A percentile compares a stretch with the other conserved stretches of the same genome.
These are phyloP conservation scores for Coregonus ussuriensis DNA, from an alignment of 2,797 vertebrate species.

Conservation along the genomic window DNA sequence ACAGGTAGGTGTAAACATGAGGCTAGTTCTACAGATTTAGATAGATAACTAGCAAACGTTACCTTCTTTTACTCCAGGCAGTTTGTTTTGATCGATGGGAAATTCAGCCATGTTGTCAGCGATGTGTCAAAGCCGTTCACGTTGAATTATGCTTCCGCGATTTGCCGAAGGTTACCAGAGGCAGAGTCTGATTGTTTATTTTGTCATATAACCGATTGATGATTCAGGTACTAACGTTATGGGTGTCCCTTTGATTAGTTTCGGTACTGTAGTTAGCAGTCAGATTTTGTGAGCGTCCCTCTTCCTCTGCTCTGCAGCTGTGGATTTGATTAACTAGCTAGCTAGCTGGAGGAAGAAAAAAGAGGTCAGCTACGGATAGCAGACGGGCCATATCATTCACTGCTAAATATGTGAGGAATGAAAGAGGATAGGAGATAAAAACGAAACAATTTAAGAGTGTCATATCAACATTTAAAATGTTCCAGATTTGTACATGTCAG, in stretches of 20 bases:
- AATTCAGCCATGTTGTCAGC: slow-evolving; percentile 14
- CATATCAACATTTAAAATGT: too few relatives aligned
- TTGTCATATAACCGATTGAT: slow-evolving; percentile 67
- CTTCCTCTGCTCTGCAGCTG: slow-evolving; percentile 4
- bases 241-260: slow-evolving; percentile 71
- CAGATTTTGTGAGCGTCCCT: slow-evolving; percentile 38
- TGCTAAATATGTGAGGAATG: background rate
- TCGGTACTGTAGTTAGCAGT: slow-evolving; percentile 45
- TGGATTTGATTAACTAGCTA: background rate
- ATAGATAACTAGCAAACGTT: background rate
- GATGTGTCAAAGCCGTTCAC: slow-evolving; percentile 41
- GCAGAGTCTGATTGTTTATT: slow-evolving; percentile 59
- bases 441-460: too few relatives aligned
- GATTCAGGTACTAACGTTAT: slow-evolving; percentile 43
- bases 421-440: background rate
- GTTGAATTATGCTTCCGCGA: slow-evolving; percentile 53
- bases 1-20: background rate
- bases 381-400: background rate
- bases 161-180: slow-evolving; percentile 62
- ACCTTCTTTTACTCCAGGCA: slow-evolving; percentile 15
- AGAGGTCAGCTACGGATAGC: background rate
- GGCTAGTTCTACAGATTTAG: background rate
- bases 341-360: background rate
- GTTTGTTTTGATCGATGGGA: slow-evolving; percentile 9
- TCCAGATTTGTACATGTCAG: too few relatives aligned